Conservation (phyloP, 37 sponge, comb jelly and placozoan genomes). For the Cladorhizidae sp. region DNA sequence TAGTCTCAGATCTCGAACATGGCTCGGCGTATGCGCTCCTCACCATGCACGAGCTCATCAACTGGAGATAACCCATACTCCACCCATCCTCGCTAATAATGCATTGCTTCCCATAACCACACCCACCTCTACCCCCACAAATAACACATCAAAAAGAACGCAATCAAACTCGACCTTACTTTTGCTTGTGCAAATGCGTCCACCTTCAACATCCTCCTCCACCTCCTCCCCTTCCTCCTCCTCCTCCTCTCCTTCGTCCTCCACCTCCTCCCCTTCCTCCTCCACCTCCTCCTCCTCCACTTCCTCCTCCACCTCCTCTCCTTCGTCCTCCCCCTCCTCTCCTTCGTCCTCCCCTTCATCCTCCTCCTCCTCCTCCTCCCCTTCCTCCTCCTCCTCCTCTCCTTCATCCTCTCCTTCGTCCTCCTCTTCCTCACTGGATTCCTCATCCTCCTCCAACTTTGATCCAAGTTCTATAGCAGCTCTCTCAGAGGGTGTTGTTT, state of each 20-base stretch:
- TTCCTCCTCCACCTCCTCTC: slow-evolving; percentile 32
- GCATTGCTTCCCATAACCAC: too few species aligned
- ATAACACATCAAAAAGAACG: neutral
- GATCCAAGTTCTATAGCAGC: neutral
- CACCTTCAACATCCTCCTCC: slow-evolving; percentile 29
- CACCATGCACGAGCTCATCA: too few species aligned
- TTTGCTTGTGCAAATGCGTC: neutral
- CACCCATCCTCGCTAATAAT: too few species aligned
- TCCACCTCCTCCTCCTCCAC: slow-evolving; percentile 1
- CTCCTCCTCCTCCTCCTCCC: too few species aligned
- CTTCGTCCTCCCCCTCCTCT: neutral
- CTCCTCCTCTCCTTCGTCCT: neutral
- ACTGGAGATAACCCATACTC: too few species aligned
- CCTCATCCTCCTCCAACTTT: too few species aligned
- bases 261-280: slow-evolving; percentile 13
- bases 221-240: slow-evolving; percentile 19
- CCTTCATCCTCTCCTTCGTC: neutral
- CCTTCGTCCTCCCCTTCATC: neutral
- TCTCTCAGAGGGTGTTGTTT: too few species aligned
- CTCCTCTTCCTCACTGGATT: neutral
- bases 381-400: slow-evolving; percentile 37
- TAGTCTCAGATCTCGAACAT: too few species aligned
- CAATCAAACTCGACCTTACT: neutral
- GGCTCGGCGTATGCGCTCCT: too few species aligned
- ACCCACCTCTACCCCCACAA: too few species aligned